These are phyloP conservation scores for Apotomis capreana DNA, from an alignment of 2,888 invertebrate genomes.

Conservation along the genomic window DNA sequence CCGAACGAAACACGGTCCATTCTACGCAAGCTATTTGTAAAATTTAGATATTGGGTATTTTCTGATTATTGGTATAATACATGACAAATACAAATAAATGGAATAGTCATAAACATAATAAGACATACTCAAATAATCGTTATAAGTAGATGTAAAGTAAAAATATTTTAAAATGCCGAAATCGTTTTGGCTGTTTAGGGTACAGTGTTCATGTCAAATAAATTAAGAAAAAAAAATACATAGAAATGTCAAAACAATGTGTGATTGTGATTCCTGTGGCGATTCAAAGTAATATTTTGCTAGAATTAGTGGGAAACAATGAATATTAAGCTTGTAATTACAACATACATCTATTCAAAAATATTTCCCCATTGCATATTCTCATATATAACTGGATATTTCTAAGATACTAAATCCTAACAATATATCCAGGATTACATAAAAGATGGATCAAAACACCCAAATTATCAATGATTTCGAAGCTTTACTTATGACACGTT, in stretches of 20 bases:
- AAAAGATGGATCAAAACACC: conserved; percentile 45
- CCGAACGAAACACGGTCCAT: neutral
- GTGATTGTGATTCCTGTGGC: neutral
- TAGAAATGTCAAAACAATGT: conserved; percentile 28
- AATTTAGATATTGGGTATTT: neutral
- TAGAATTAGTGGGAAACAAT: neutral
- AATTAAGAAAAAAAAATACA: neutral
- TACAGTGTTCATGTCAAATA: neutral
- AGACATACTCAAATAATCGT: too few relatives aligned
- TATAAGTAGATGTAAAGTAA: too few relatives aligned
- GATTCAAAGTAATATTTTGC: too few relatives aligned
- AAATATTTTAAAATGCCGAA: neutral
- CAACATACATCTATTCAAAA: neutral
- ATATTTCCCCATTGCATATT: too few relatives aligned
- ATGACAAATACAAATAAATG: too few relatives aligned
- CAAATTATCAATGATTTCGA: conserved; percentile 53
- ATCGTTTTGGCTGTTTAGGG: conserved; percentile 5
- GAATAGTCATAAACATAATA: too few relatives aligned
- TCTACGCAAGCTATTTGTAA: neutral
- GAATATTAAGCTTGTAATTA: neutral
- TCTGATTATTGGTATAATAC: too few relatives aligned
- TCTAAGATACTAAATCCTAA: neutral
- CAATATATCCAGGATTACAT: conserved; percentile 3
- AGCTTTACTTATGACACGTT: conserved; percentile 50
- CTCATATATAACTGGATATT: neutral